Conservation (phyloP, 2,888 invertebrate species). For the Dryococelus australis region DNA sequence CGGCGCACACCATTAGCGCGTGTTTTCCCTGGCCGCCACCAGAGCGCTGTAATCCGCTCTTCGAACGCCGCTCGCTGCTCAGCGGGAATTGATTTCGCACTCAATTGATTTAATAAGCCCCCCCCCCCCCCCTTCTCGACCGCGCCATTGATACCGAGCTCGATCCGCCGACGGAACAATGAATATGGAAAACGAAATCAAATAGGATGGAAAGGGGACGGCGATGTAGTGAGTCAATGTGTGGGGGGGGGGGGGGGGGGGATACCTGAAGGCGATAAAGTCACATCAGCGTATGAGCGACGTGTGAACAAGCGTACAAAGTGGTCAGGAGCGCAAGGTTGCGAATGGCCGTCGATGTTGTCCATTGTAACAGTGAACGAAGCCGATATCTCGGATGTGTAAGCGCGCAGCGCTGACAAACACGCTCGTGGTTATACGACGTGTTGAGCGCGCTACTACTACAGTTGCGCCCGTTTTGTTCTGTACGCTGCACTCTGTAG, state of each 20-base stretch:
- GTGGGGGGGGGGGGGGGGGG: not conserved
- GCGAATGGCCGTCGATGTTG: not conserved
- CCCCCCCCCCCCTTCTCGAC: too few species aligned
- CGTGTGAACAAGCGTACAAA: not conserved
- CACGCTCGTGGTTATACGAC: too few species aligned
- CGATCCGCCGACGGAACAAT: not conserved
- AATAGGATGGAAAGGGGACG: not conserved
- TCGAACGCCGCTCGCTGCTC: not conserved
- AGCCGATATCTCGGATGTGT: not conserved
- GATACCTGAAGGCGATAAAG: not conserved
- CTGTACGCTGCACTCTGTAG: too few species aligned
- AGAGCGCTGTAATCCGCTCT: not conserved
- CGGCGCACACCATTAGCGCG: not conserved
- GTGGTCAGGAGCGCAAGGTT: not conserved
- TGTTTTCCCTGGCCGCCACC: not conserved
- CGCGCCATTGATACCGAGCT: not conserved
- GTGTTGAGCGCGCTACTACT: too few species aligned
- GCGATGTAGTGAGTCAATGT: not conserved
- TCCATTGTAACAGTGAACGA: not conserved
- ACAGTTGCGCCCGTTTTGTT: too few species aligned
- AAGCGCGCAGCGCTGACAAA: not conserved
- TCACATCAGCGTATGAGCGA: not conserved
- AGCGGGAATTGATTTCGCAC: constrained; percentile 1
- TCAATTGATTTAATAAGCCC: constrained; percentile 13
- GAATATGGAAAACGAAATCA: not conserved